phyloP scores from a whole-genome alignment of 2,113 vertebrate genomes.

The Mobula hypostoma region DNA sequence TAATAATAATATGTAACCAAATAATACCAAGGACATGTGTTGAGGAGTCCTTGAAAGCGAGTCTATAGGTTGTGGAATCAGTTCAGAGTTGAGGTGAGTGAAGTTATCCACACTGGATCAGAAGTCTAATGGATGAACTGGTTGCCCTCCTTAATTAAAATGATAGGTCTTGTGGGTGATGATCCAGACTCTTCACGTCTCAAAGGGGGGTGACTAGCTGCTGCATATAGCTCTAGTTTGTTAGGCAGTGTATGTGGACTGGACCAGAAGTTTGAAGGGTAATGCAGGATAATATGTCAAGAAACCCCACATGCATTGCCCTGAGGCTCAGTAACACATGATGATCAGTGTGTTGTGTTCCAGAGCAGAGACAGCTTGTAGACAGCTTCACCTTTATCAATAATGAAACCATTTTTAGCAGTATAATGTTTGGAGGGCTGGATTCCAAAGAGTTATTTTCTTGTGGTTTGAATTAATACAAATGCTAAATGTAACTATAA shows the following conservation, averaged over 20 bases:
- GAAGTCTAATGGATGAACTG: no score
- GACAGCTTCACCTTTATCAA: background rate
- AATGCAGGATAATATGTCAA: background rate
- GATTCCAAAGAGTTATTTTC: background rate
- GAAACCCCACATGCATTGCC: background rate
- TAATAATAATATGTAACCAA: no score
- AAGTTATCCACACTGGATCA: no score
- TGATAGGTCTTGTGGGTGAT: background rate
- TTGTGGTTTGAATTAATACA: background rate
- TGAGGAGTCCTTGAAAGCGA: no score
- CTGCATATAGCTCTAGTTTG: background rate
- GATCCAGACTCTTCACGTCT: background rate
- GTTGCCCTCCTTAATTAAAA: background rate
- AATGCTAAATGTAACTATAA: background rate
- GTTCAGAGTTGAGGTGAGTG: no score
- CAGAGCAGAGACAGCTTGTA: background rate
- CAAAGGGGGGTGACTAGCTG: background rate
- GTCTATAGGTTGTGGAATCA: no score
- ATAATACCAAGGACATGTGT: no score
- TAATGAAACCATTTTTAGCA: background rate
- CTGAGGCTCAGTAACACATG: background rate
- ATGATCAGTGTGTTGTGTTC: background rate
- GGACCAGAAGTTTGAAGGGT: background rate
- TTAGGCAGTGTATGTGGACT: background rate
- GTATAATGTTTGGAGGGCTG: background rate